phyloP scores from a whole-genome alignment of 1,140 invertebrate species.

The Bombus cullumanus region DNA sequence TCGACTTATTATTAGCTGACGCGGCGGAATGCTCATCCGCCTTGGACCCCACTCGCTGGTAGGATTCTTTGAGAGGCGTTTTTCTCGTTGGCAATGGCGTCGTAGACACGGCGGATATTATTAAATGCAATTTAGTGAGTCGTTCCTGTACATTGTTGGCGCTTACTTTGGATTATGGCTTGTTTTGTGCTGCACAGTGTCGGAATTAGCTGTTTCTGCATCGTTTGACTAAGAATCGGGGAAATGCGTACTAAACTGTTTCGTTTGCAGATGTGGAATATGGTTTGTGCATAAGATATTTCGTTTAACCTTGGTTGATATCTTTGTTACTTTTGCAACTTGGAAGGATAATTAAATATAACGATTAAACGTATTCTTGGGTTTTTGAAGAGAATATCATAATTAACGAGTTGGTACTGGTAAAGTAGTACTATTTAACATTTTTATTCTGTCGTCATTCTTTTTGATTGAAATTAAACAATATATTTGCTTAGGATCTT shows the following conservation, averaged over 20 bases:
- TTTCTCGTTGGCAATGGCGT: not conserved
- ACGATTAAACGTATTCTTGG: too few species aligned
- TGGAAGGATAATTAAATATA: too few species aligned
- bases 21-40: not conserved
- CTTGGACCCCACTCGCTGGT: not conserved
- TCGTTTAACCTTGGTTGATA: not conserved
- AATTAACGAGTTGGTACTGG: too few species aligned
- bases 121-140: not conserved
- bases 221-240: not conserved
- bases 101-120: not conserved
- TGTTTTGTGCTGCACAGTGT: not conserved
- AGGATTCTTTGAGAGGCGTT: not conserved
- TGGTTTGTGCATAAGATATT: not conserved
- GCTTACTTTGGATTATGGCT: not conserved
- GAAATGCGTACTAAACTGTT: not conserved
- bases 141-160: not conserved
- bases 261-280: not conserved
- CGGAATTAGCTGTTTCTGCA: not conserved
- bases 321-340: too few species aligned
- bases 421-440: too few species aligned
- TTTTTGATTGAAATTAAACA: too few species aligned
- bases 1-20: slow-evolving; percentile 4
- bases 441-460: too few species aligned
- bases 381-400: too few species aligned
- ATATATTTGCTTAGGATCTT: too few species aligned